phyloP scores from a whole-genome alignment of 1,140 invertebrate genomes.

The Euwallacea similis region DNA sequence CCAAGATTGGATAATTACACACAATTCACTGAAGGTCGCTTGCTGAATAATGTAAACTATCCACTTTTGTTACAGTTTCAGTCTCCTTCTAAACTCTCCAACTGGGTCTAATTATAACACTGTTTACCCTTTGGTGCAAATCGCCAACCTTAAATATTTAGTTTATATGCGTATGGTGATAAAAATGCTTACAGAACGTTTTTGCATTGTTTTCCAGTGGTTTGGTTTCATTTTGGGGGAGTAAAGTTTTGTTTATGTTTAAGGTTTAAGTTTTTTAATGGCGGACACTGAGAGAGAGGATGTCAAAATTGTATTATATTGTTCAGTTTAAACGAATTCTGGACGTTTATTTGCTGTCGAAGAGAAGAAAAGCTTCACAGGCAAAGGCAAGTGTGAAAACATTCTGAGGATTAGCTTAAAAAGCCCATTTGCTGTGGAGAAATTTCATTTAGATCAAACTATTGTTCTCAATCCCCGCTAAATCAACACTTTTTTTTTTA shows the following conservation, averaged over 20 bases:
- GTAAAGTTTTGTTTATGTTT: constrained; percentile 2
- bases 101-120: too few relatives aligned
- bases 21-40: constrained; percentile 32
- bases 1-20: constrained; percentile 43
- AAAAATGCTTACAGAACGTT: not conserved
- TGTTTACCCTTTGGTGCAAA: too few relatives aligned
- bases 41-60: constrained; percentile 8
- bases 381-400: constrained; percentile 26
- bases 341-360: constrained; percentile 20
- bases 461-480: constrained; percentile 23
- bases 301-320: constrained; percentile 30
- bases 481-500: constrained; percentile 50
- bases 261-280: constrained; percentile 27
- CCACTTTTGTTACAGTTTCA: constrained; percentile 17
- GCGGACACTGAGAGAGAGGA: constrained; percentile 16
- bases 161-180: not conserved
- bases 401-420: too few relatives aligned
- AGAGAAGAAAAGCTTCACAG: constrained; percentile 25
- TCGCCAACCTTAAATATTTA: too few relatives aligned
- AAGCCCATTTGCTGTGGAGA: too few relatives aligned
- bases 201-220: not conserved
- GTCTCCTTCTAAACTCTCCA: not conserved
- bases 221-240: not conserved
- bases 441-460: not conserved
- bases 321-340: constrained; percentile 30